A percentile compares a stretch with the other conserved stretches of the same genome.
Evolutionary conservation across 2,888 invertebrate genomes (phyloP).

Genomic region (Darwinula stevensoni): DNA sequence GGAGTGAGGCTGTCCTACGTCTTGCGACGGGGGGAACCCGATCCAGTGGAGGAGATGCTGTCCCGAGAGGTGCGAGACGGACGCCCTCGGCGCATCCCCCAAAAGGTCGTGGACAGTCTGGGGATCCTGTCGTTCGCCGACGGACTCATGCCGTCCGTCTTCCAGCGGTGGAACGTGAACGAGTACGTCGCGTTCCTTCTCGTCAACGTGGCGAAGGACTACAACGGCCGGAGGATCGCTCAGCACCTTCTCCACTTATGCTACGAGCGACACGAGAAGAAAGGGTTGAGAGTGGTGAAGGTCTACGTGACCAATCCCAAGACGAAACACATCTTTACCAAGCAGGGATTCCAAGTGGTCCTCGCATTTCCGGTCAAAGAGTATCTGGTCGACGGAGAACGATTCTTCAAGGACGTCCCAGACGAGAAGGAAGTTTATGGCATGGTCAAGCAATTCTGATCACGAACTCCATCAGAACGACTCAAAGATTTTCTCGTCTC

Average conservation of each 20-base stretch:
- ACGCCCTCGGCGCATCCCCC: background rate
- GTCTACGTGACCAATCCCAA: background rate
- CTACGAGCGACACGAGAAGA: background rate
- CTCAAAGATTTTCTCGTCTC: too few relatives aligned
- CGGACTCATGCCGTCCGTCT: background rate
- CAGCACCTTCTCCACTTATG: background rate
- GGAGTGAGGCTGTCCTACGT: background rate
- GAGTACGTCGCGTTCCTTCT: constrained; percentile 1
- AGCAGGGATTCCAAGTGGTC: constrained; percentile 1
- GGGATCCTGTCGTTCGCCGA: too few relatives aligned
- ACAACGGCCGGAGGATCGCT: too few relatives aligned
- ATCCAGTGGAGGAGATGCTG: background rate
- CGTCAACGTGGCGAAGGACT: constrained; percentile 2
- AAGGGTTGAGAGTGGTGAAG: background rate
- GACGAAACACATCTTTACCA: background rate
- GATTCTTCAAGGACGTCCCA: background rate
- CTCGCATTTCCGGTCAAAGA: background rate
- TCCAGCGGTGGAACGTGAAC: background rate
- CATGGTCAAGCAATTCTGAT: background rate
- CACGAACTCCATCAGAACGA: too few relatives aligned
- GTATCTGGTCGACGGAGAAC: background rate
- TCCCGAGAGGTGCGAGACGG: background rate
- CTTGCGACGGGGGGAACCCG: background rate
- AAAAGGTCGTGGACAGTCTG: too few relatives aligned
- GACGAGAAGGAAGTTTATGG: background rate